Base-by-base conservation (phyloP, 2,888 invertebrate genomes). In the Amitus sp. region DNA sequence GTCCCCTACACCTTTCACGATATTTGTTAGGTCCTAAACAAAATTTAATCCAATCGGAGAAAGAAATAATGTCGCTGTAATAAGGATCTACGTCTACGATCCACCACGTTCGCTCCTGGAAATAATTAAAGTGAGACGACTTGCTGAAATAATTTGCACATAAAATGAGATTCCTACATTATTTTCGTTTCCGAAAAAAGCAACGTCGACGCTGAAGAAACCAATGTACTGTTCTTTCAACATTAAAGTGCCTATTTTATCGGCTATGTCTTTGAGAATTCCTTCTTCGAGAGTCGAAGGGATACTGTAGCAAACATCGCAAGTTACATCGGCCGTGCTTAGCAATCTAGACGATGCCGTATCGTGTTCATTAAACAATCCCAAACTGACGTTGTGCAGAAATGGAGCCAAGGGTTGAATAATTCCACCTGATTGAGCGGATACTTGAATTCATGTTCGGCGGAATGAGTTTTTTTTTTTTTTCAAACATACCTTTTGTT, bases 11-110 rank as follows among this genome's bases (percentile, higher is more conserved):
- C 46, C 10, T 20, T 52, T 34, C 39, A 19, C 52, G 46, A 46
- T 37, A 45, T 20, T 46, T 40, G 13, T 39, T 4, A 27, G 27
- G 27, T 27, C 27, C 27, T 9, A 68, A 37, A 27, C 69, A 71
- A 43, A 73, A 73, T 47, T 66, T 66, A 17, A 63, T 56, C 73
- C 69, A 72, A 20, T 73, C 72, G 18, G 65, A 59, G 45, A 72
- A 73, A 3, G 70, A 66, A 13, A 69, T 37, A 15, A 72, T 52
- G 23, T 72, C 69, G 2, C 72, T 71, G 50, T 73, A 70, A 39
- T 67, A 65, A 10, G 69, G 71, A 62, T 73, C 66, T 10, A 70
- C 49, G 51, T 73, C 71, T 1, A 69, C 62, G 3, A 71, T 62
- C 71, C 72, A 73, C 20, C 63, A 54, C 51, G 62, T 54, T 56